Base-by-base conservation (phyloP, 2,888 invertebrate species). In the Cryptocephalus primarius region DNA sequence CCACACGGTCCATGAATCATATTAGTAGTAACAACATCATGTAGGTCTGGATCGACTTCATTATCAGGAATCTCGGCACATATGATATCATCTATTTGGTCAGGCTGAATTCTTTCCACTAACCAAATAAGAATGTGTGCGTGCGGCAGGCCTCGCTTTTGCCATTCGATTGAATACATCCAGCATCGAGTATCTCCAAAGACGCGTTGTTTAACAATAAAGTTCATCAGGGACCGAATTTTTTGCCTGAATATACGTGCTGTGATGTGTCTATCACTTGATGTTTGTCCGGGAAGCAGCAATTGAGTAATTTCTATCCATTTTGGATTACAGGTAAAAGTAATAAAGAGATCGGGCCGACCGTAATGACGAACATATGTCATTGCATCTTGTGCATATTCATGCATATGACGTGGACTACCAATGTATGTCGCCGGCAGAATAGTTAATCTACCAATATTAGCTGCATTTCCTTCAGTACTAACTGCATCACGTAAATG, bases 401-500 rank as follows among this genome's bases (percentile, higher is more conserved):
- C 60, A 14, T 64, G 62, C 60, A 48, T 64, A 45, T 63, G 52
- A 8, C 66, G 50, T 8, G 64, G 64, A 36, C 63, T 53, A 8
- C 65, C 65, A 10, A 45, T 46, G 40, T 51, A 60, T 33, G 56
- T 49, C 50, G 58, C 43, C 48, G 60, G 60, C 46, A 68, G 45
- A 51, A 59, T 50, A 45, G 59, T 51, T 43, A 60, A 8, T 50
- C 53, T 47, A 8, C 59, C 57, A 32, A 59, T 12, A n/a, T 57
- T 40, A 11, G 46, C 43, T 40, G 40, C 53, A 55, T 64, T 49
- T 3, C 32, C 59, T 44, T 65, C 56, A 33, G 42, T 49, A 10
- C n/a, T 38, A 10, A 62, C 46, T 8, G 63, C 62, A 55, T 65
- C 62, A 32, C 64, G 55, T 44, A 70, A 46, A 54, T 71, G 63